A percentile compares a stretch with the other conserved stretches of the same genome.
Evolutionary conservation across 2,113 vertebrate species (phyloP).

Genomic region (Eolophus roseicapilla): DNA sequence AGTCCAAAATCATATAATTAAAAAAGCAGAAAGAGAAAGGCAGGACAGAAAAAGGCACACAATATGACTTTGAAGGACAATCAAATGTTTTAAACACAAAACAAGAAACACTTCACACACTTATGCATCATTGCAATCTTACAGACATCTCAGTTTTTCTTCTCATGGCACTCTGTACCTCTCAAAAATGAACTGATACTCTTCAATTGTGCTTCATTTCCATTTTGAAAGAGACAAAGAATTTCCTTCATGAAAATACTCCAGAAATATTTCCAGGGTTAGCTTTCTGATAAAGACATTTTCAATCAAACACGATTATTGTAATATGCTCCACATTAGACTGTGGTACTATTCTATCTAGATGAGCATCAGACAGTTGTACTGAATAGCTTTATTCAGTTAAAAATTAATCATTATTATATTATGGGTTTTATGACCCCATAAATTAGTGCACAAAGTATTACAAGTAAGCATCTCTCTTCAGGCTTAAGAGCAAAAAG

Average conservation of each 20-base stretch:
- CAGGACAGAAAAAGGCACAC: background rate
- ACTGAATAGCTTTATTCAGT: background rate
- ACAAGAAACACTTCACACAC: background rate
- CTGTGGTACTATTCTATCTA: background rate
- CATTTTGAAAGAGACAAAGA: background rate
- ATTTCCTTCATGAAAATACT: background rate
- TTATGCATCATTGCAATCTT: background rate
- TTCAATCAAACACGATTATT: background rate
- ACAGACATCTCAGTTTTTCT: background rate
- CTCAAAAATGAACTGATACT: background rate
- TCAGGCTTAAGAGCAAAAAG: background rate
- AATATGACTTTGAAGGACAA: background rate
- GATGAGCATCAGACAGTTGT: background rate
- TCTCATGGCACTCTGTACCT: background rate
- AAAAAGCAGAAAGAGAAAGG: background rate
- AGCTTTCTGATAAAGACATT: background rate
- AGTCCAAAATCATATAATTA: background rate
- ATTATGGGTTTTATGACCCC: background rate
- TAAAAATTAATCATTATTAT: slow-evolving; percentile 12
- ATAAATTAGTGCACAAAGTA: background rate
- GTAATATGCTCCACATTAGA: background rate
- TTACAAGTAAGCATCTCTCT: background rate
- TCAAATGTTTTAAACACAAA: background rate
- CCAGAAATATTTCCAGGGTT: background rate
- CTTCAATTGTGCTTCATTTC: background rate